phyloP scores from a whole-genome alignment of 1,140 invertebrate species.

The Homarus americanus region DNA sequence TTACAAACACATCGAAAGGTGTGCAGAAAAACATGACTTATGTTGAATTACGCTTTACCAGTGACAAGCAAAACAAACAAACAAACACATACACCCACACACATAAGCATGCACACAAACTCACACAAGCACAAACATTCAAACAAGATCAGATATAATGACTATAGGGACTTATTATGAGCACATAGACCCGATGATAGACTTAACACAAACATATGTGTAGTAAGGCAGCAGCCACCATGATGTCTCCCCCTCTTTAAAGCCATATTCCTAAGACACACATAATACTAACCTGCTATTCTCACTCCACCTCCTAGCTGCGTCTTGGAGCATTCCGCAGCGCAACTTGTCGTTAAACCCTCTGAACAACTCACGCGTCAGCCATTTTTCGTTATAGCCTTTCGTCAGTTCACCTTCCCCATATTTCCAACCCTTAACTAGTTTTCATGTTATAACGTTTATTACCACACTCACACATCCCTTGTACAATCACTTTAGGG shows the following conservation, averaged over 20 bases:
- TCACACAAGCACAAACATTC: too few species aligned
- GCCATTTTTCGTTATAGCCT: constrained; percentile 59
- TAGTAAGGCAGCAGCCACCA: not conserved
- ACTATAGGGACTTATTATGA: too few species aligned
- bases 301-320: constrained; percentile 67
- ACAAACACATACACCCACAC: too few species aligned
- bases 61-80: too few species aligned
- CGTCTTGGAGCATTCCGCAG: constrained; percentile 67
- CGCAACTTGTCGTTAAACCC: constrained; percentile 3
- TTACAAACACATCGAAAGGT: too few species aligned
- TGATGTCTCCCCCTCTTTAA: not conserved
- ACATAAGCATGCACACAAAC: too few species aligned
- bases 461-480: constrained; percentile 55
- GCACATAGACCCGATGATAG: not conserved
- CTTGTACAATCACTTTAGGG: constrained; percentile 30
- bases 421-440: constrained; percentile 39
- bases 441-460: constrained; percentile 53
- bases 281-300: constrained; percentile 51
- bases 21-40: too few species aligned
- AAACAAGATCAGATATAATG: too few species aligned
- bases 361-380: constrained; percentile 42
- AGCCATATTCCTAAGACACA: not conserved
- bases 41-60: too few species aligned
- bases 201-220: not conserved
- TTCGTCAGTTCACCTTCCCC: constrained; percentile 48